A percentile compares a stretch with the other conserved stretches of the same genome.
These are phyloP conservation scores for Idaea straminata DNA, from an alignment of 2,888 invertebrate genomes.

Conservation along the genomic window DNA sequence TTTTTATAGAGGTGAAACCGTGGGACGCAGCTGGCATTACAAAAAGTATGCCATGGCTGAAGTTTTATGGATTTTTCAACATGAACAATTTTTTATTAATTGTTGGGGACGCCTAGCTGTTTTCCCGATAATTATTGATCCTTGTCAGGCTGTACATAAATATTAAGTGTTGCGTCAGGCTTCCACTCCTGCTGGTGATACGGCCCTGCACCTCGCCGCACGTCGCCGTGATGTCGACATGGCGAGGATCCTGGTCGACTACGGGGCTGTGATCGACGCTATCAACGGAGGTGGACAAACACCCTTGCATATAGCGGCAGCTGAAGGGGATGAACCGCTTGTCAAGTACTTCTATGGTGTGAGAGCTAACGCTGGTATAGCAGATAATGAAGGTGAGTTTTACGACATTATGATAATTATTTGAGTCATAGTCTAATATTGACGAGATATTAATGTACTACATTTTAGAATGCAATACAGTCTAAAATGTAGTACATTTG, in stretches of 20 bases:
- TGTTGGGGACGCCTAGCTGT: too few relatives aligned
- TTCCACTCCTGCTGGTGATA: conserved; percentile 92
- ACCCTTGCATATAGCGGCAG: conserved; percentile 96
- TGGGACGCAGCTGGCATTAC: too few relatives aligned
- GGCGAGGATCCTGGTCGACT: conserved; percentile 94
- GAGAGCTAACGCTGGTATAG: conserved; percentile 95
- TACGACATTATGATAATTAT: not conserved
- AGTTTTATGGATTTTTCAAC: too few relatives aligned
- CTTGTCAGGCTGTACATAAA: not conserved
- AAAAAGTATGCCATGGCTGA: too few relatives aligned
- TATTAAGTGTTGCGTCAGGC: conserved; percentile 67
- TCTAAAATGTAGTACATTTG: too few relatives aligned
- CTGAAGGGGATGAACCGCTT: conserved; percentile 95
- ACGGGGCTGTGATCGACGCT: conserved; percentile 94
- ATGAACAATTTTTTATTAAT: too few relatives aligned
- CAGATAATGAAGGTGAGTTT: conserved; percentile 90
- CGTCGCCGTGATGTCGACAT: conserved; percentile 95
- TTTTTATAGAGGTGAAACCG: too few relatives aligned
- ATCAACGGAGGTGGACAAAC: conserved; percentile 97
- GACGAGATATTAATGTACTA: too few relatives aligned
- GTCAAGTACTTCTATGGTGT: conserved; percentile 98
- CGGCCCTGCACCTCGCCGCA: conserved; percentile 97
- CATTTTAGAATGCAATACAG: too few relatives aligned
- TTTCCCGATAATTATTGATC: not conserved
- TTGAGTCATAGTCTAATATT: not conserved